Conservation (phyloP, 2,888 invertebrate species). For the Lasius platythorax region DNA sequence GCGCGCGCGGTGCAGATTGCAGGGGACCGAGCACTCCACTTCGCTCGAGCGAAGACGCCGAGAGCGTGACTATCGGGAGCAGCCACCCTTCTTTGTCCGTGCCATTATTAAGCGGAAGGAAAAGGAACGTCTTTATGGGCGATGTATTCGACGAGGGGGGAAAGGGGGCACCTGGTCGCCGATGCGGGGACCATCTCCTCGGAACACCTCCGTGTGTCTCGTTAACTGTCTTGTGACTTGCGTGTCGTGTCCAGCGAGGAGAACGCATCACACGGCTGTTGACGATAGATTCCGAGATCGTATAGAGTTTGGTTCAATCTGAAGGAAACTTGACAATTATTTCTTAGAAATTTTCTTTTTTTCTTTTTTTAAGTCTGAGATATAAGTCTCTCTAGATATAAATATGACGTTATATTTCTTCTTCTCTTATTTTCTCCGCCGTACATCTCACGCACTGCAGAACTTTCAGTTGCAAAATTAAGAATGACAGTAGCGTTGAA, state of each 20-base stretch:
- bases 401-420: background rate
- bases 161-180: background rate
- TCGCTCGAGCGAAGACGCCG: background rate
- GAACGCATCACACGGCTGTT: constrained; percentile 3
- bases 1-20: constrained; percentile 39
- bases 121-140: constrained; percentile 21
- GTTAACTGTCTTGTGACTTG: constrained; percentile 39
- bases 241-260: constrained; percentile 28
- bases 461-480: background rate
- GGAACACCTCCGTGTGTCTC: constrained; percentile 1
- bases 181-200: background rate
- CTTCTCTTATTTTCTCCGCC: background rate
- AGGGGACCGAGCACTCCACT: constrained; percentile 40
- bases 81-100: constrained; percentile 51
- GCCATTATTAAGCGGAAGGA: constrained; percentile 38
- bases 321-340: background rate
- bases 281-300: background rate
- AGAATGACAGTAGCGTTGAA: background rate
- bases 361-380: background rate
- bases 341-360: background rate
- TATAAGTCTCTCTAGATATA: background rate
- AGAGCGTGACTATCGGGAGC: constrained; percentile 34
- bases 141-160: background rate
- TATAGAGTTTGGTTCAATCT: background rate
- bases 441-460: no score